Evolutionary conservation across 2,888 invertebrate species (phyloP).

Genomic region (Drosophila nigricruria): DNA sequence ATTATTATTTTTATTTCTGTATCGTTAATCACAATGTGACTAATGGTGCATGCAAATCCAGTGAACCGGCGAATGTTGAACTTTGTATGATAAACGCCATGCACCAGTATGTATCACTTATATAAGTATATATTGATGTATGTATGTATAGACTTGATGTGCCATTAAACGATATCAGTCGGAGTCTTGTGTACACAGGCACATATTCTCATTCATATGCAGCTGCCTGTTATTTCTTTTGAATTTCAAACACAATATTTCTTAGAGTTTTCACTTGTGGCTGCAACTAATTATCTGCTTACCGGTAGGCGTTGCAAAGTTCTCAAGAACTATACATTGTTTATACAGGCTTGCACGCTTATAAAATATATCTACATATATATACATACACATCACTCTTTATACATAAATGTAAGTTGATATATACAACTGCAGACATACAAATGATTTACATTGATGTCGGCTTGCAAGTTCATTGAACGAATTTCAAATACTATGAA

Average conservation of each 20-base stretch:
- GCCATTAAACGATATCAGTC: background rate
- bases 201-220: background rate
- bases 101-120: background rate
- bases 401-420: background rate
- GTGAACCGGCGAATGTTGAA: conserved; percentile 49
- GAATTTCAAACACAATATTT: background rate
- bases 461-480: conserved; percentile 66
- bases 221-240: background rate
- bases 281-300: background rate
- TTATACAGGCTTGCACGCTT: background rate
- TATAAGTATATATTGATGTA: background rate
- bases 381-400: background rate
- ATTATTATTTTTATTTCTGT: conserved; percentile 9
- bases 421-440: conserved; percentile 10
- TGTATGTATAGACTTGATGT: background rate
- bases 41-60: conserved; percentile 61
- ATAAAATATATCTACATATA: background rate
- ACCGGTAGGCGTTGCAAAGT: background rate
- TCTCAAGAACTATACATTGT: background rate
- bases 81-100: background rate
- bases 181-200: background rate
- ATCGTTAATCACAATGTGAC: conserved; percentile 37
- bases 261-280: background rate
- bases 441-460: conserved; percentile 12
- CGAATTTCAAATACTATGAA: conserved; percentile 45